Base-by-base conservation (phyloP, 2,113 vertebrate genomes). In the Tapirus terrestris region DNA sequence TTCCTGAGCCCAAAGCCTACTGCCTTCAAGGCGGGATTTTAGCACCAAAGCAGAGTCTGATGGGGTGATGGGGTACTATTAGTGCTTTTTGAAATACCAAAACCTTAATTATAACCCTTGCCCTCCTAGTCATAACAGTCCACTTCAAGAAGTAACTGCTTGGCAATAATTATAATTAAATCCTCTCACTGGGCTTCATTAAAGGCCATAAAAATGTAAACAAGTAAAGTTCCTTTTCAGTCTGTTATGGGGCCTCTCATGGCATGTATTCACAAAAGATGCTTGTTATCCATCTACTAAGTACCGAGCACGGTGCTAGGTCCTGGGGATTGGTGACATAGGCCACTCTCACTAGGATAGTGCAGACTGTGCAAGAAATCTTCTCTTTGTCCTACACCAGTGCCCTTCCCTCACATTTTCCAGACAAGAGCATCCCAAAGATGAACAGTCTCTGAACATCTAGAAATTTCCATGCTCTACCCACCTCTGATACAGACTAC, bases 11-110 rank as follows among this genome's bases (percentile, higher is more conserved):
- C 3, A 75, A 16, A 1, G 6, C 65, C 45, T 25, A 58, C 39
- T 87, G 96, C 84, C 67, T 96, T 72, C 72, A 51, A 58, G 80
- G 88, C 85, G 48, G 95, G 94, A 87, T 95, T 91, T 91, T 94
- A 94, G 89, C 67, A 92, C 48, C 51, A 1, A 3, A 51, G 80
- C 5, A 5, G n/a, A 70, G 45, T 36, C 18, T 94, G 60, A 79
- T n/a, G 48, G 23, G 82, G 20, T 70, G 77, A 77, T 48, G 48
- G 48, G 48, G 39, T 0, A 39, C 36, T 72, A 9, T 39, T 43
- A 85, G 33, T 76, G 51, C 14, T 45, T 93, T 65, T 18, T 96
- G 68, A 89, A 63, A 96, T 3, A 90, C 45, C 67, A 56, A 90
- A 84, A 94, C 45, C 83, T 91, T 93, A 73, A 91, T 94, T 95